These are phyloP conservation scores for Tetramorium parvispinum DNA, from an alignment of 1,140 invertebrate genomes.

Conservation along the genomic window DNA sequence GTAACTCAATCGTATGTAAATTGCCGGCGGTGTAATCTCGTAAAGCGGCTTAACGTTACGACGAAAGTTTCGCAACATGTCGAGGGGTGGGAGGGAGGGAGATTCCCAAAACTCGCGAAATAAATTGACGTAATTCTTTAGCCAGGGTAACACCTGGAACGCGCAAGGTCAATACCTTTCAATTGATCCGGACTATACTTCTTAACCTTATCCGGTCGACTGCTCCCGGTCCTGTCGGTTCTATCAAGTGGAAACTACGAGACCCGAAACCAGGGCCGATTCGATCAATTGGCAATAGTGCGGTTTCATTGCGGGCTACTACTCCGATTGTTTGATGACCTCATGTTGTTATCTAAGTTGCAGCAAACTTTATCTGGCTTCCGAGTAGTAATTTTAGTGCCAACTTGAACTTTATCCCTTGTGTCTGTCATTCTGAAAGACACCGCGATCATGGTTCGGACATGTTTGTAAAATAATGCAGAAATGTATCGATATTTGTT, in stretches of 20 bases:
- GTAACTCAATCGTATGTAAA: constrained; percentile 65
- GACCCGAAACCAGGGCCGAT: constrained; percentile 72
- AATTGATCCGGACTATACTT: constrained; percentile 25
- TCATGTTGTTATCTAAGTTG: constrained; percentile 80
- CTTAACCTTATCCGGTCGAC: constrained; percentile 29
- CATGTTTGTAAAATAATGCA: background rate
- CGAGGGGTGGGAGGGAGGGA: background rate
- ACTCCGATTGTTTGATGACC: constrained; percentile 82
- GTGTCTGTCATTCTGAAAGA: constrained; percentile 45
- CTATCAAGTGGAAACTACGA: constrained; percentile 75
- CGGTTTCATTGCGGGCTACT: constrained; percentile 80
- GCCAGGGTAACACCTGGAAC: constrained; percentile 24
- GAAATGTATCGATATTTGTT: background rate
- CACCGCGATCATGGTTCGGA: background rate
- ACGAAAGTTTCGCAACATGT: constrained; percentile 47
- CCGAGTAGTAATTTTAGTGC: constrained; percentile 70
- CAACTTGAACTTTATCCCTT: constrained; percentile 67
- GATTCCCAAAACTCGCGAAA: background rate
- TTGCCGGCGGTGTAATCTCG: constrained; percentile 55
- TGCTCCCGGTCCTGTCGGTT: constrained; percentile 69
- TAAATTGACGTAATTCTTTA: constrained; percentile 61
- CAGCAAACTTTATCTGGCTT: constrained; percentile 79
- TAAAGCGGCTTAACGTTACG: constrained; percentile 57
- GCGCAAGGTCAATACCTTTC: constrained; percentile 28
- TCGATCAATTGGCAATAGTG: constrained; percentile 81